Conservation (phyloP, 1,140 invertebrate species). For the Drosophila bocqueti region DNA sequence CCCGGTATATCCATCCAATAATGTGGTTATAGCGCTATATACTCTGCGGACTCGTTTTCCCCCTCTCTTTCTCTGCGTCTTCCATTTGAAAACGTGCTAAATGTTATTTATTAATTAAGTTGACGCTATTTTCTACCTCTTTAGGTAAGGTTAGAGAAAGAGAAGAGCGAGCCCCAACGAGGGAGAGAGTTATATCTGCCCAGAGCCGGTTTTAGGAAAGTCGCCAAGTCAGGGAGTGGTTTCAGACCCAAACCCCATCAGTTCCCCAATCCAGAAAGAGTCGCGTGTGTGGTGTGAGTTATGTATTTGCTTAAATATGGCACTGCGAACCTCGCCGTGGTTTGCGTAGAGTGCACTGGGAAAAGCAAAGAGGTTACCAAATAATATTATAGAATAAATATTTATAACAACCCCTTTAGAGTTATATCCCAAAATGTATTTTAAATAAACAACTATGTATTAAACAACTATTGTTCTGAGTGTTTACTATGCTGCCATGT, state of each 20-base stretch:
- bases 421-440: too few relatives aligned
- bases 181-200: slow-evolving; percentile 29
- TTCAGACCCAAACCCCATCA: slow-evolving; percentile 14
- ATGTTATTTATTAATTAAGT: slow-evolving; percentile 84
- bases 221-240: slow-evolving; percentile 68
- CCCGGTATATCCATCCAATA: slow-evolving; percentile 49
- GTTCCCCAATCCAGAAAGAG: slow-evolving; percentile 9
- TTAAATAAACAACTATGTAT: neutral
- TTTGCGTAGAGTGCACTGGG: slow-evolving; percentile 22
- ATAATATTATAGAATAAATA: neutral
- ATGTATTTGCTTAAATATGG: slow-evolving; percentile 51
- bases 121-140: slow-evolving; percentile 75
- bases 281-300: slow-evolving; percentile 64
- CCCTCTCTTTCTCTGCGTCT: neutral
- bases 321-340: slow-evolving; percentile 47
- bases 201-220: slow-evolving; percentile 53
- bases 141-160: slow-evolving; percentile 29
- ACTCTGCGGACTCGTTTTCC: slow-evolving; percentile 9
- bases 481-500: neutral
- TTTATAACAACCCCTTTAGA: neutral
- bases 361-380: neutral
- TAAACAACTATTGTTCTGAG: neutral
- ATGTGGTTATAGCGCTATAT: slow-evolving; percentile 36
- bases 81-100: slow-evolving; percentile 67
- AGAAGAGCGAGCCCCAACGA: neutral